Evolutionary conservation across 2,113 vertebrate genomes (phyloP), one percentile per base, ranked within the genome.

Genomic region (Ailurus styani): DNA sequence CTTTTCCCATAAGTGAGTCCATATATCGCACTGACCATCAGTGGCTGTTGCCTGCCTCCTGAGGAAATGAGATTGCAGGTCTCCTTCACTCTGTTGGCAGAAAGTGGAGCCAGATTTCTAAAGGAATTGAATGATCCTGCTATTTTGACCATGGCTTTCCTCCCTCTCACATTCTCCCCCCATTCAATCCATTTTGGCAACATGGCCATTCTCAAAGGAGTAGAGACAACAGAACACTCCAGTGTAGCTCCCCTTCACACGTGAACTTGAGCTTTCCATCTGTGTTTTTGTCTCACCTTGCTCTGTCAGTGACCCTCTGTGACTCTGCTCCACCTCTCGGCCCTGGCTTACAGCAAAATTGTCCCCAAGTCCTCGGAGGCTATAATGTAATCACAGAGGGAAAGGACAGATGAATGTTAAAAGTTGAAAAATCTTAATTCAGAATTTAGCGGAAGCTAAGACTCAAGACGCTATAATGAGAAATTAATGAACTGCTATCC

Each of bases 401-500:
- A 75, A 93, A 92, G 21, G 17, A 84, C 31, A 93, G 50, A 68
- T 45, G 91, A 54, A 90, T 90, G 52, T 52, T 95, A 68, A 96
- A 95, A 91, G 45, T 40, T 93, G 45, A 93, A 95, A 98, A 94
- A 62, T 70, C 15, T 78, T 94, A 68, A 86, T 92, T 70, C 23
- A 75, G 84, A 90, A 90, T 60, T 90, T 81, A 21, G 84, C 93
- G 73, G 72, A 72, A 88, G 73, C 66, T 73, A n/a, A 92, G 27
- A 70, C 52, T 97, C 52, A 85, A 96, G 57, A 90, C 73, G 27
- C 34, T 82, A n/a, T 85, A 81, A 87, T 77, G 64, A 95, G 86
- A 91, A 96, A 93, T 84, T 87, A 96, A 97, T 94, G 73, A 93
- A 64, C 64, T 21, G 14, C 23, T 27, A 57, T 62, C 47, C 52